Evolutionary conservation across 1,140 invertebrate genomes (phyloP), one percentile per base, ranked within the genome.

Genomic region (Eupristina koningsbergeri): DNA sequence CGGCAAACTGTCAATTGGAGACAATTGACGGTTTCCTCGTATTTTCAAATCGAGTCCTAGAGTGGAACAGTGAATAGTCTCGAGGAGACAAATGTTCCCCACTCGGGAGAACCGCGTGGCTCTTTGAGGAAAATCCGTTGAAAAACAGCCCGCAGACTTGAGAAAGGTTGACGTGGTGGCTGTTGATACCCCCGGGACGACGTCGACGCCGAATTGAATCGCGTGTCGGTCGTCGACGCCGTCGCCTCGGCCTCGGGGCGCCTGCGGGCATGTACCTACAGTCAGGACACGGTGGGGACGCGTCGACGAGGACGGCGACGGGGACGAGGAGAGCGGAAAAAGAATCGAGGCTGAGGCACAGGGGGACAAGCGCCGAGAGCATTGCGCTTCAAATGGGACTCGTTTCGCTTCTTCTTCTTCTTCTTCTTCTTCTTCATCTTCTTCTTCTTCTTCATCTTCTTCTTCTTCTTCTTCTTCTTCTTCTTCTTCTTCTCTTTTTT

Each of bases 141-240:
- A n/a, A n/a, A n/a, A n/a, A n/a, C n/a, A n/a, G n/a, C n/a, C n/a
- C 85, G 83, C 67, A 79, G 84, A 83, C 85, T 63, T 50, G n/a
- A 45, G 11, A 1, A 45, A 6, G 29, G 45, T 3, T 9, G 53
- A 58, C 53, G 36, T 15, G 22, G 36, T 41, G 3, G 45, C 39
- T 85, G 75, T n/a, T n/a, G n/a, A n/a, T n/a, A 75, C 45, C 26
- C 26, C 15, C 45, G 0, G 29, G 45, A 6, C 26, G 53, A 58
- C 53, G 36, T 26, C 39, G 36, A 71, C 34, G 86, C 87, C 85
- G 81, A 86, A 87, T 86, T 71, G 47, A 47, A 80, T 31, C 26
- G 67, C 71, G 67, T 80, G 84, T 86, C 83, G 85, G 87, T 76
- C 84, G 85, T 86, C 86, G 85, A 86, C 85, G 85, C 78, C 85